A percentile compares a stretch with the other conserved stretches of the same genome.
These are phyloP conservation scores for Alosa alosa DNA, from an alignment of 2,113 vertebrate genomes.

Conservation along the genomic window DNA sequence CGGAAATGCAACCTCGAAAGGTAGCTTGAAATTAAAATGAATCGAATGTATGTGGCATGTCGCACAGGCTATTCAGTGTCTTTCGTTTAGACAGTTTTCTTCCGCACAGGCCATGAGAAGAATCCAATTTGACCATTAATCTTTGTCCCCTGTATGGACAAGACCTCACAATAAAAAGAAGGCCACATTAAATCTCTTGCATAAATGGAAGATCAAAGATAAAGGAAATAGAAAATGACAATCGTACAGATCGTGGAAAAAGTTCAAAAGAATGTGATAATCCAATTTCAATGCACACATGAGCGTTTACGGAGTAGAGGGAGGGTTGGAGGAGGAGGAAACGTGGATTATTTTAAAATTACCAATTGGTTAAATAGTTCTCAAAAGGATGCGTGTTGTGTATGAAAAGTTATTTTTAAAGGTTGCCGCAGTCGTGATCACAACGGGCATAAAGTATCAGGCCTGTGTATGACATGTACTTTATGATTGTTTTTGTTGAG, in stretches of 20 bases:
- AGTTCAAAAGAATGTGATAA: constrained; percentile 66
- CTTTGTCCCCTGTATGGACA: constrained; percentile 56
- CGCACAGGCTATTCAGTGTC: neutral
- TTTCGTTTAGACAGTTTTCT: constrained; percentile 32
- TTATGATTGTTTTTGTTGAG: constrained; percentile 30
- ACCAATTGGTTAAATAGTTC: neutral
- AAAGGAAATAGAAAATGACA: constrained; percentile 62
- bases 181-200: constrained; percentile 43
- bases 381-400: neutral
- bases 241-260: constrained; percentile 50
- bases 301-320: constrained; percentile 48
- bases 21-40: neutral
- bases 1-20: neutral
- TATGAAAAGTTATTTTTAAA: neutral
- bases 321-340: constrained; percentile 52
- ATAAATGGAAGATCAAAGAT: constrained; percentile 68
- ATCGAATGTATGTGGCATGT: neutral
- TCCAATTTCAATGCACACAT: constrained; percentile 61
- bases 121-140: constrained; percentile 58
- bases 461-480: neutral
- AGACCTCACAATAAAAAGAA: constrained; percentile 48
- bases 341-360: neutral
- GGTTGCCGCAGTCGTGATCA: neutral
- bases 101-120: constrained; percentile 60
- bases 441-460: neutral